phyloP scores from a whole-genome alignment of 2,113 vertebrate species.

The Rhea pennata region DNA sequence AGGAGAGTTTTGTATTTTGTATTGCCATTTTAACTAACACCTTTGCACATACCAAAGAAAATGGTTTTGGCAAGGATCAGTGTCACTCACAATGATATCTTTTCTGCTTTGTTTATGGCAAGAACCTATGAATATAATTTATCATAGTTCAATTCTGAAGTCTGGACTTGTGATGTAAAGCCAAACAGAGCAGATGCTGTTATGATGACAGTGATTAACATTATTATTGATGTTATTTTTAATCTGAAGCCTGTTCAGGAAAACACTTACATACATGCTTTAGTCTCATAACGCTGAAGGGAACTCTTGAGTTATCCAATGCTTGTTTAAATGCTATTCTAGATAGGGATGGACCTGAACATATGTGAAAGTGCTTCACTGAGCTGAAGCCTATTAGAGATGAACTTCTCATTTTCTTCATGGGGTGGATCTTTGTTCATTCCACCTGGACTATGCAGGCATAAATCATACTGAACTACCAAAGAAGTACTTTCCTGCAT shows the following conservation, averaged over 20 bases:
- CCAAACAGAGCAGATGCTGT: conserved; percentile 24
- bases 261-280: not conserved
- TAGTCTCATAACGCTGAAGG: not conserved
- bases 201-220: not conserved
- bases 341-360: not conserved
- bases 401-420: not conserved
- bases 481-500: conserved; percentile 18
- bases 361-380: not conserved
- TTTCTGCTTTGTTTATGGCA: not conserved
- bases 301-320: not conserved
- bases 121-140: not conserved
- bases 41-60: not conserved
- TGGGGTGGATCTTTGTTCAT: not conserved
- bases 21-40: not conserved
- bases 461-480: conserved; percentile 24
- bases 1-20: not conserved
- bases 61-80: not conserved
- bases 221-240: conserved; percentile 3
- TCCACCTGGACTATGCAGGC: not conserved
- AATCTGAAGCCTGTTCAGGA: not conserved
- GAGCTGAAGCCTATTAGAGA: not conserved
- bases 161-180: not conserved
- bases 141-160: not conserved
- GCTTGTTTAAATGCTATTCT: not conserved
- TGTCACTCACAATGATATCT: not conserved